Percentiles rank a stretch among this genome's conserved stretches.
phyloP scores from a whole-genome alignment of 1,140 invertebrate species.

The Neodiprion pinetum region DNA sequence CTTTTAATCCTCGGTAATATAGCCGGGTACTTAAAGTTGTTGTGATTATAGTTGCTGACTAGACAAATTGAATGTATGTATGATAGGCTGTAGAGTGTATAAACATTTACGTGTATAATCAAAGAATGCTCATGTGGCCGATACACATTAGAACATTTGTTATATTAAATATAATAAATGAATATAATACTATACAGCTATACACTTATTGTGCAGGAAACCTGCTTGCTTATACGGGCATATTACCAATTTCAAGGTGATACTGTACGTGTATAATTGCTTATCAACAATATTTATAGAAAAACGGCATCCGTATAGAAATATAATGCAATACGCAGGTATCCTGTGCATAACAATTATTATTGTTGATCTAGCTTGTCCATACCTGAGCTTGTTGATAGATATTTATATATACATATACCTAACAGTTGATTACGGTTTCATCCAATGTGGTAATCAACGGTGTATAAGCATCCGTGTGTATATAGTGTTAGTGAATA shows the following conservation, averaged over 20 bases:
- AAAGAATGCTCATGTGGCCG: not conserved
- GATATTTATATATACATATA: no score
- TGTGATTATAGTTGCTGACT: not conserved
- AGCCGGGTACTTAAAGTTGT: not conserved
- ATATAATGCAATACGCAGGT: not conserved
- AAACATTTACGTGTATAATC: not conserved
- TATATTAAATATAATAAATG: not conserved
- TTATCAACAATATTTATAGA: no score
- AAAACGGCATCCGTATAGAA: no score
- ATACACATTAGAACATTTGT: not conserved
- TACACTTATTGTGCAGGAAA: no score
- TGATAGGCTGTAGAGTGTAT: constrained; percentile 1
- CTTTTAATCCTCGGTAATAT: not conserved
- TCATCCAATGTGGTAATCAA: not conserved
- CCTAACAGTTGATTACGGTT: not conserved
- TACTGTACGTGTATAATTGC: no score
- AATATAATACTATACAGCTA: no score
- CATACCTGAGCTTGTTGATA: not conserved
- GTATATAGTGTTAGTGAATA: not conserved
- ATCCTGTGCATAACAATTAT: not conserved
- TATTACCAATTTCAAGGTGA: no score
- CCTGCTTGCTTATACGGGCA: no score
- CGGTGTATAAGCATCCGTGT: not conserved
- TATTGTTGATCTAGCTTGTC: not conserved
- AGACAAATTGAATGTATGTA: constrained; percentile 1